Evolutionary conservation across 2,113 vertebrate species (phyloP).

Genomic region (Micromys minutus): DNA sequence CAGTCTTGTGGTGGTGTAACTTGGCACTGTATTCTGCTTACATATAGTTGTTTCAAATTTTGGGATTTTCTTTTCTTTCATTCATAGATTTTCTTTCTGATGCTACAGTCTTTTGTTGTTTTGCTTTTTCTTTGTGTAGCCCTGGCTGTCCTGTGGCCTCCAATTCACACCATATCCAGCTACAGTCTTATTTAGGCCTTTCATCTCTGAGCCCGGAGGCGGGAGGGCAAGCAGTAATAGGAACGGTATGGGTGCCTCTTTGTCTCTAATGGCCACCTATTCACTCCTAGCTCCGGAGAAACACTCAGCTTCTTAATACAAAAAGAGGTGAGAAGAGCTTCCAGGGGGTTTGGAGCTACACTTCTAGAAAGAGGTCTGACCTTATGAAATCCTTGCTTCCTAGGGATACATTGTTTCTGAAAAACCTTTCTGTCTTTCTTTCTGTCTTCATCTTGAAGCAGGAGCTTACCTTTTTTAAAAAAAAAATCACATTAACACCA

Average conservation of each 20-base stretch:
- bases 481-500: conserved; percentile 29
- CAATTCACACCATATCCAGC: not conserved
- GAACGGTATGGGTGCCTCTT: not conserved
- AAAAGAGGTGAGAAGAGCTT: conserved; percentile 3
- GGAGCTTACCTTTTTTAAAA: not conserved
- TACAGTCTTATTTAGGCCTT: not conserved
- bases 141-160: not conserved
- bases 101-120: not conserved
- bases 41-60: not conserved
- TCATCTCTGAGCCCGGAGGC: not conserved
- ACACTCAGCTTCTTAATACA: not conserved
- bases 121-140: not conserved
- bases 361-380: not conserved
- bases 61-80: not conserved
- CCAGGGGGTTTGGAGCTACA: not conserved
- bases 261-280: not conserved
- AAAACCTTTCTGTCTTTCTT: not conserved
- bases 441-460: conserved; percentile 13
- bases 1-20: not conserved
- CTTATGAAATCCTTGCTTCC: not conserved
- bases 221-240: not conserved
- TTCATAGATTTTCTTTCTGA: conserved; percentile 28
- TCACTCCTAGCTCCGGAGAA: not conserved
- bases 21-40: not conserved
- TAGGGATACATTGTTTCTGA: not conserved